Evolutionary conservation across 2,797 vertebrate genomes (phyloP).

Genomic region (Dryobates pubescens): DNA sequence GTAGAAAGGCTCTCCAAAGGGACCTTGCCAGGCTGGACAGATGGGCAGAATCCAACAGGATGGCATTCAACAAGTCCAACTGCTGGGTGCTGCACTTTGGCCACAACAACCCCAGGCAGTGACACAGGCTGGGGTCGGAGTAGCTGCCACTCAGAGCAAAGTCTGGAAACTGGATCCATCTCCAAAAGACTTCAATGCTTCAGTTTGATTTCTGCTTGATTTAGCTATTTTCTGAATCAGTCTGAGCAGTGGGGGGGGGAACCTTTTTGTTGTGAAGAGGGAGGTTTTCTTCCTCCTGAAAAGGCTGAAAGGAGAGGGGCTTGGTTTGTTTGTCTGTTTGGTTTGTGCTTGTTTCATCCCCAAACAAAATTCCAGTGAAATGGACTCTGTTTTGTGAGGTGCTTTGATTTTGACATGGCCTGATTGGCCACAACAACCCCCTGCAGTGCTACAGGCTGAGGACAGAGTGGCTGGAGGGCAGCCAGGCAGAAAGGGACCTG

Average conservation of each 20-base stretch:
- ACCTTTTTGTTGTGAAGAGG: slow-evolving; percentile 25
- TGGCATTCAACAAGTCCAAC: too few species aligned
- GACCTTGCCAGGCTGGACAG: too few species aligned
- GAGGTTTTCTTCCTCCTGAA: slow-evolving; percentile 38
- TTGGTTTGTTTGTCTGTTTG: background rate
- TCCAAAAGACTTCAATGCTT: slow-evolving; percentile 14
- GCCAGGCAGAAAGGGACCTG: too few species aligned
- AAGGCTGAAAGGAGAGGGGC: background rate
- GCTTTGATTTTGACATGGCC: slow-evolving; percentile 1
- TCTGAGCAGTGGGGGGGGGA: slow-evolving; percentile 37
- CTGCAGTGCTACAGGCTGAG: too few species aligned
- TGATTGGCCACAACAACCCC: too few species aligned
- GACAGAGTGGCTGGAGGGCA: too few species aligned
- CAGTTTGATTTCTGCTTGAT: slow-evolving; percentile 29
- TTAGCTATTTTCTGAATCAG: slow-evolving; percentile 50
- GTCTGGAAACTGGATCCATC: background rate
- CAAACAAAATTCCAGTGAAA: slow-evolving; percentile 20
- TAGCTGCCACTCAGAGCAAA: background rate
- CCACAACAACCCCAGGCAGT: too few species aligned
- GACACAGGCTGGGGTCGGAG: too few species aligned
- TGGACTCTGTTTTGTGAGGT: background rate
- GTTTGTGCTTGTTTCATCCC: slow-evolving; percentile 26
- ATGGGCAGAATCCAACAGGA: too few species aligned
- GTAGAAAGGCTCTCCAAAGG: too few species aligned
- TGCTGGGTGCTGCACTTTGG: too few species aligned